Evolutionary conservation across 2,888 invertebrate genomes (phyloP).

Genomic region (Eupithecia pulchellata): DNA sequence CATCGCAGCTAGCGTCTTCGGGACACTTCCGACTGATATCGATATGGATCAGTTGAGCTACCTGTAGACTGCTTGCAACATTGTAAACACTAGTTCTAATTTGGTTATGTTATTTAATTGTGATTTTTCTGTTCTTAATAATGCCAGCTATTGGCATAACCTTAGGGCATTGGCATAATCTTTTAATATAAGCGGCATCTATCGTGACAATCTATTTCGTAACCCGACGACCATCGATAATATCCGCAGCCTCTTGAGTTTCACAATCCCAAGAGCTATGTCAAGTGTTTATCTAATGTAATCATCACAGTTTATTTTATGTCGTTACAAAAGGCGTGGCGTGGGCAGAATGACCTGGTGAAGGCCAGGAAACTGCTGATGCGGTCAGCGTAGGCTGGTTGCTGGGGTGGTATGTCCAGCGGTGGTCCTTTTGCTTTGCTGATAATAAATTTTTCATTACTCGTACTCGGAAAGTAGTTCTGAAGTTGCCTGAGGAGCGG

Average conservation of each 20-base stretch:
- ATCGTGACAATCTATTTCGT: background rate
- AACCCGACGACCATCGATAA: background rate
- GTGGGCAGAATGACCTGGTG: background rate
- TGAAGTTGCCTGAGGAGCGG: no score
- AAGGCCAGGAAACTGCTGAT: background rate
- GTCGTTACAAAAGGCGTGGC: background rate
- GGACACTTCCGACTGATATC: no score
- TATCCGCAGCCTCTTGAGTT: background rate
- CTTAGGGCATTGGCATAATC: no score
- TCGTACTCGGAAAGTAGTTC: no score
- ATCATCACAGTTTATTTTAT: background rate
- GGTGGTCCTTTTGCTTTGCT: background rate
- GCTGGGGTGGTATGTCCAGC: background rate
- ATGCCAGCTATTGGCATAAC: no score
- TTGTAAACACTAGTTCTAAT: no score
- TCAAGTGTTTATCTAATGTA: background rate
- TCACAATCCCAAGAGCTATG: constrained; percentile 5
- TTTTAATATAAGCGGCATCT: background rate
- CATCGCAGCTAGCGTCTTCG: no score
- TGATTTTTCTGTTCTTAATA: no score
- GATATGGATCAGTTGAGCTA: no score
- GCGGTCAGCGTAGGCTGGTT: background rate
- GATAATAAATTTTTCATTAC: background rate
- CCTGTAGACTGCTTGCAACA: no score
- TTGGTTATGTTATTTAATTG: no score